phyloP scores from a whole-genome alignment of 2,888 invertebrate species.

The Drosophila siamana region DNA sequence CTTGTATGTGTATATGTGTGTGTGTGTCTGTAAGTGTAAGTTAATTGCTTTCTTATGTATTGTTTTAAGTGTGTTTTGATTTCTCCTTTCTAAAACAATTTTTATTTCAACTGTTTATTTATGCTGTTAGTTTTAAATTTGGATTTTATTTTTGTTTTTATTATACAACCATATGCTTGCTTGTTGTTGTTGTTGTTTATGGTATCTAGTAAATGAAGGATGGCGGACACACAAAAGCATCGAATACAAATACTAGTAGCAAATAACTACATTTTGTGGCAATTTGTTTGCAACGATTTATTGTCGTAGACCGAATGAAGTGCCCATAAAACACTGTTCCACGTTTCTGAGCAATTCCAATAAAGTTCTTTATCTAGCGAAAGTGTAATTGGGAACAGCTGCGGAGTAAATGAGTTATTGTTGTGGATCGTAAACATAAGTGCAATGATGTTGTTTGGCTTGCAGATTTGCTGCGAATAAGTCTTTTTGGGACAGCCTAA shows the following conservation, averaged over 20 bases:
- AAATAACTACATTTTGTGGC: conserved; percentile 28
- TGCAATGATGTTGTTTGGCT: background rate
- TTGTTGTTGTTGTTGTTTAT: conserved; percentile 20
- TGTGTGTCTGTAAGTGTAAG: conserved; percentile 28
- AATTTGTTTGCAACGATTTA: conserved; percentile 41
- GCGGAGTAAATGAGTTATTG: background rate
- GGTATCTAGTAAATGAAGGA: conserved; percentile 14
- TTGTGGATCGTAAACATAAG: background rate
- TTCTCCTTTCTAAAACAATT: conserved; percentile 16
- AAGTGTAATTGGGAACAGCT: background rate
- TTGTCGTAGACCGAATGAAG: conserved; percentile 60
- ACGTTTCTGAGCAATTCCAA: background rate
- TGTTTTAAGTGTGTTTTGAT: conserved; percentile 16
- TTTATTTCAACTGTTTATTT: conserved; percentile 20
- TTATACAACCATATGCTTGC: conserved; percentile 61
- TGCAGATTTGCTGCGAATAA: background rate
- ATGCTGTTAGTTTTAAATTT: conserved; percentile 14
- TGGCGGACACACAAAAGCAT: conserved; percentile 10
- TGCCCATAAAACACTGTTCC: conserved; percentile 7
- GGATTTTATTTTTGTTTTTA: conserved; percentile 24
- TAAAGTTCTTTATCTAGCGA: too few species aligned
- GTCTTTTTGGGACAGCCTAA: background rate
- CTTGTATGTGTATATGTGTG: conserved; percentile 32
- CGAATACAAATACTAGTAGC: conserved; percentile 12
- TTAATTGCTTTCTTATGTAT: conserved; percentile 26